phyloP scores from a whole-genome alignment of 2,888 invertebrate genomes.

The Plutella xylostella region DNA sequence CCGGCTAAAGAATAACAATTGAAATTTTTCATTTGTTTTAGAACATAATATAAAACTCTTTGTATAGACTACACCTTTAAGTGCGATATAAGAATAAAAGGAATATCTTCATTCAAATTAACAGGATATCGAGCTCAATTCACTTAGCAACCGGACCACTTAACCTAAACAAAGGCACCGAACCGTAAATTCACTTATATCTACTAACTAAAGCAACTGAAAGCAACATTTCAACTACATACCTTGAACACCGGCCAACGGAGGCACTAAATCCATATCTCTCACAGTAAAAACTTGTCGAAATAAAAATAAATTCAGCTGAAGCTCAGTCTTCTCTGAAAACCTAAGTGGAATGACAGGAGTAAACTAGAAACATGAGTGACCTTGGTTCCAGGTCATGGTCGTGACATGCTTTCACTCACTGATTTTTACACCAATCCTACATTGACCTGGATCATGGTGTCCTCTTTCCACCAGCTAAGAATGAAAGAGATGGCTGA shows the following conservation, averaged over 20 bases:
- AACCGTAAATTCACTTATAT: not conserved
- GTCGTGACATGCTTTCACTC: conserved; percentile 49
- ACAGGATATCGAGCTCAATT: too few relatives aligned
- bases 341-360: conserved; percentile 17
- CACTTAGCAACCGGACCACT: too few relatives aligned
- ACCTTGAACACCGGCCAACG: conserved; percentile 35
- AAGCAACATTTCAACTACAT: conserved; percentile 6
- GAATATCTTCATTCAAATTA: too few relatives aligned
- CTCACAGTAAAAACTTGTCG: not conserved
- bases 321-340: not conserved
- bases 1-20: too few relatives aligned
- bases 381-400: conserved; percentile 53
- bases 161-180: not conserved
- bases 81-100: too few relatives aligned
- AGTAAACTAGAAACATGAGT: conserved; percentile 38
- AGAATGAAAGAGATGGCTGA: not conserved
- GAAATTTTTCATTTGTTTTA: too few relatives aligned
- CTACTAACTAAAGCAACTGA: not conserved
- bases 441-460: not conserved
- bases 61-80: too few relatives aligned
- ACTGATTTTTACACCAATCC: not conserved
- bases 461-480: not conserved
- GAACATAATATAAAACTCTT: too few relatives aligned
- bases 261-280: conserved; percentile 40
- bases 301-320: not conserved